Evolutionary conservation across 2,113 vertebrate genomes (phyloP).

Genomic region (Plecturocebus donacophilus): DNA sequence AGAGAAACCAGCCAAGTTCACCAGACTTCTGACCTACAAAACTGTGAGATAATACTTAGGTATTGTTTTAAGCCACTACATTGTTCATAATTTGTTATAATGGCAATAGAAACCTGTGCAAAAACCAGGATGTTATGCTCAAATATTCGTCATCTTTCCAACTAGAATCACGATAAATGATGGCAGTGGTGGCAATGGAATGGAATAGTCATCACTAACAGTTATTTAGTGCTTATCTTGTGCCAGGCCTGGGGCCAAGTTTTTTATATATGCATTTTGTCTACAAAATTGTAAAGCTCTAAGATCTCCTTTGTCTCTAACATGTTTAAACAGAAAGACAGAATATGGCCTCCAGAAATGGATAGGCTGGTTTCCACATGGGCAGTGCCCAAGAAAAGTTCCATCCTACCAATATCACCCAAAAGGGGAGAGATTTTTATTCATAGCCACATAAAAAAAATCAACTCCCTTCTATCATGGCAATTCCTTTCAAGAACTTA

Average conservation of each 20-base stretch:
- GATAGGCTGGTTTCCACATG: not conserved
- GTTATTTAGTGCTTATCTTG: not conserved
- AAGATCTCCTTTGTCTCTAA: not conserved
- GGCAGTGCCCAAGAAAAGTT: not conserved
- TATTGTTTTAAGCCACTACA: not conserved
- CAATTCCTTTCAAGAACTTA: constrained; percentile 55
- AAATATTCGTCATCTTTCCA: not conserved
- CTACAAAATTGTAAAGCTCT: not conserved
- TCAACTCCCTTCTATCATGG: not conserved
- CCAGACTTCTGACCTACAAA: not conserved
- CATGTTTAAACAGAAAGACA: not conserved
- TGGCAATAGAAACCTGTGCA: not conserved
- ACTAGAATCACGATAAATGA: not conserved
- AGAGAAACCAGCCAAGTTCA: not conserved
- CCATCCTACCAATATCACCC: not conserved
- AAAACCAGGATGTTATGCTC: not conserved
- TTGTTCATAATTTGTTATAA: not conserved
- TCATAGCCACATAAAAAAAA: not conserved
- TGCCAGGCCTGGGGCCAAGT: not conserved
- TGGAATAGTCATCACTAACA: not conserved
- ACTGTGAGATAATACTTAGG: not conserved
- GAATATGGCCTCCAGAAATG: not conserved
- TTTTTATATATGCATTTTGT: not conserved
- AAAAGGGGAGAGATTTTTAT: not conserved
- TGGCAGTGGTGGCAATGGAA: not conserved